phyloP scores from a whole-genome alignment of 1,140 invertebrate species.

The Trialeurodes vaporariorum region DNA sequence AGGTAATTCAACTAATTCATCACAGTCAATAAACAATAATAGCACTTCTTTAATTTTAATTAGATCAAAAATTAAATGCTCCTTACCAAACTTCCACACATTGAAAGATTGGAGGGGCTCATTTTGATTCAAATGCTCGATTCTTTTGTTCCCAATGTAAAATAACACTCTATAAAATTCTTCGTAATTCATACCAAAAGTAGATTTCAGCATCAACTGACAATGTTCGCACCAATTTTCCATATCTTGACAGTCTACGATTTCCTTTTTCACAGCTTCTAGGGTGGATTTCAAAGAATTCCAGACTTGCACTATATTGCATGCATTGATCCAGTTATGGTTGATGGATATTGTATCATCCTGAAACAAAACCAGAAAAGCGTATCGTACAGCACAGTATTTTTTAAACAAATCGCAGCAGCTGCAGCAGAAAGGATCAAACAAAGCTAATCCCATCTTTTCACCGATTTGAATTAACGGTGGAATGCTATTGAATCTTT shows the following conservation, averaged over 20 bases:
- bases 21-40: background rate
- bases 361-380: no score
- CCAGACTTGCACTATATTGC: constrained; percentile 70
- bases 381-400: no score
- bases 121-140: constrained; percentile 31
- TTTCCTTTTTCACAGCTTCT: constrained; percentile 60
- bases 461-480: no score
- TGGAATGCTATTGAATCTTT: no score
- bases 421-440: no score
- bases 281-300: constrained; percentile 49
- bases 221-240: constrained; percentile 59
- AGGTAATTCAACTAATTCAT: background rate
- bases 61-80: constrained; percentile 38
- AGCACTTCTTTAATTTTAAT: constrained; percentile 15
- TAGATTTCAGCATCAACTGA: constrained; percentile 65
- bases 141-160: constrained; percentile 44
- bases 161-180: constrained; percentile 56
- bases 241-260: constrained; percentile 57
- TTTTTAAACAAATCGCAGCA: no score
- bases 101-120: constrained; percentile 27
- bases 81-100: constrained; percentile 31
- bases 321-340: constrained; percentile 94
- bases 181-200: constrained; percentile 68
- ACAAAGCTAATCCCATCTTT: no score
- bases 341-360: constrained; percentile 92